Evolutionary conservation across 30 jellyfish, hydroid and myxozoan genomes (phyloP).

Genomic region (Hydractinia echinata): DNA sequence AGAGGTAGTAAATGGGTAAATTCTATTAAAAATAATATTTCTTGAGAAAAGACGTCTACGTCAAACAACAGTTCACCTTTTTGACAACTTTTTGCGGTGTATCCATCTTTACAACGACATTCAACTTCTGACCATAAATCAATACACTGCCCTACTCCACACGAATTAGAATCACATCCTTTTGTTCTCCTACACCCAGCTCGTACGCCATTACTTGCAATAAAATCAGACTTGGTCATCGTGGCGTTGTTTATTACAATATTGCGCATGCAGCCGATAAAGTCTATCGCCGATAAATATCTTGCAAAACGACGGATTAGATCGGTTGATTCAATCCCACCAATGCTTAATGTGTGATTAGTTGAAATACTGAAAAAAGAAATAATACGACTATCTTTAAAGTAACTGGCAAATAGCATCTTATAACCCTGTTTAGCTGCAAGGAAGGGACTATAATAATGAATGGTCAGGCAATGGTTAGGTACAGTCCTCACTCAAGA

Average conservation of each 20-base stretch:
- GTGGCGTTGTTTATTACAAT: not conserved
- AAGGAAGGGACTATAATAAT: too few species aligned
- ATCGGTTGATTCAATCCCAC: not conserved
- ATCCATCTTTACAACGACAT: slow-evolving; percentile 69
- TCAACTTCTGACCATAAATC: slow-evolving; percentile 57
- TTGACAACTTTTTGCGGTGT: slow-evolving; percentile 47
- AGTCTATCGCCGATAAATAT: slow-evolving; percentile 7
- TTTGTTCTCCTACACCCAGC: slow-evolving; percentile 58
- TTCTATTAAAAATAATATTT: not conserved
- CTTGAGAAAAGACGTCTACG: not conserved
- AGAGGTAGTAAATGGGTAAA: too few species aligned
- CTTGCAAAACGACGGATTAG: not conserved
- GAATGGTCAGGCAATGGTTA: too few species aligned
- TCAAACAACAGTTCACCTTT: slow-evolving; percentile 47
- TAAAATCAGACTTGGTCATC: not conserved
- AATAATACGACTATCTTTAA: not conserved
- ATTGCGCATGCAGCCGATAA: slow-evolving; percentile 22
- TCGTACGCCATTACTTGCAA: slow-evolving; percentile 29
- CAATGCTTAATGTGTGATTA: not conserved
- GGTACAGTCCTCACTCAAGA: too few species aligned
- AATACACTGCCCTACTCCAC: slow-evolving; percentile 59
- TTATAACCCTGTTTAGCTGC: too few species aligned
- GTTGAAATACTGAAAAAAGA: not conserved
- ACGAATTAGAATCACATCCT: slow-evolving; percentile 24
- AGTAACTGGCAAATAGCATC: too few species aligned